Evolutionary conservation across 2,797 vertebrate species (phyloP).

Genomic region (Iguana delicatissima): DNA sequence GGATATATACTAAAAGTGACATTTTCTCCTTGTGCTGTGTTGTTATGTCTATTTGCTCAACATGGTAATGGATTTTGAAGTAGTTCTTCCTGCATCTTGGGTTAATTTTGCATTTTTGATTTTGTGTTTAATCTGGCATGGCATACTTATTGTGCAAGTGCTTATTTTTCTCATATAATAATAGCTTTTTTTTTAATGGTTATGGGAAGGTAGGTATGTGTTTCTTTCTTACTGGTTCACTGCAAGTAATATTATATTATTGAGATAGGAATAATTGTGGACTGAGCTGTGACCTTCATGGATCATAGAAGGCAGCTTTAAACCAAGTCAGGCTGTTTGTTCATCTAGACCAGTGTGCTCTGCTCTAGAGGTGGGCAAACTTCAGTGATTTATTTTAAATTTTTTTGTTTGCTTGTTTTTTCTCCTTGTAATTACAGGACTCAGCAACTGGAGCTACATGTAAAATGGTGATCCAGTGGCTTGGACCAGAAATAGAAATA

Average conservation of each 20-base stretch:
- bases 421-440: too few relatives aligned
- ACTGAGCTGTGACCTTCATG: neutral
- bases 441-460: neutral
- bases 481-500: neutral
- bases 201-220: neutral
- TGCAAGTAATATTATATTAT: neutral
- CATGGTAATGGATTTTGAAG: slow-evolving; percentile 72
- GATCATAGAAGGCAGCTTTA: neutral
- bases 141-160: slow-evolving; percentile 61
- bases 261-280: neutral
- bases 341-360: neutral
- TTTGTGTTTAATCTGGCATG: slow-evolving; percentile 54
- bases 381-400: neutral
- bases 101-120: slow-evolving; percentile 55
- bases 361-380: neutral
- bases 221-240: neutral
- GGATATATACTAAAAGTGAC: slow-evolving; percentile 31
- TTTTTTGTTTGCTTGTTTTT: neutral
- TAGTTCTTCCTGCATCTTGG: slow-evolving; percentile 67
- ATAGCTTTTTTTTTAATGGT: slow-evolving; percentile 50
- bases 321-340: neutral
- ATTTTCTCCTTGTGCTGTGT: slow-evolving; percentile 15
- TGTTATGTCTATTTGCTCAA: slow-evolving; percentile 65
- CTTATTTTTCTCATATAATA: slow-evolving; percentile 60
- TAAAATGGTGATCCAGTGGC: neutral